Conservation (phyloP, 2,113 vertebrate genomes). For the Sinocyclocheilus anshuiensis region DNA sequence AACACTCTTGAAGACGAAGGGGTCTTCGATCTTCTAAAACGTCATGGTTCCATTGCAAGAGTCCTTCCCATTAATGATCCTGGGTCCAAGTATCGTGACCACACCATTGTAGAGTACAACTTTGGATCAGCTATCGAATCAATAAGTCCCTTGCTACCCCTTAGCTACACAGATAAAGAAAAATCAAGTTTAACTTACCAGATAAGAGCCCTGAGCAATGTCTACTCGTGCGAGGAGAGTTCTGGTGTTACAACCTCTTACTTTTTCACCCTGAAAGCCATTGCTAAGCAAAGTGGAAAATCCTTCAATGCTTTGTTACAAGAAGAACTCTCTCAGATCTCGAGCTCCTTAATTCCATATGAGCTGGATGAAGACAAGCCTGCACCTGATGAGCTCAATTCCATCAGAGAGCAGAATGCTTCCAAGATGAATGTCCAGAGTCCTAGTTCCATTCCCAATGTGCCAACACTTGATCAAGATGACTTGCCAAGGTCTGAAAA, state of each 20-base stretch:
- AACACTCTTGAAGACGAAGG: background rate
- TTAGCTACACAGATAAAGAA: background rate
- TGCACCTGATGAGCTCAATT: background rate
- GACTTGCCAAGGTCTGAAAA: background rate
- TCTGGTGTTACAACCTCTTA: background rate
- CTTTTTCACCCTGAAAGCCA: background rate
- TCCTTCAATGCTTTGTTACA: background rate
- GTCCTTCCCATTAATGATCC: background rate
- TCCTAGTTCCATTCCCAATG: too few relatives aligned
- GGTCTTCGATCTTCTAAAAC: background rate
- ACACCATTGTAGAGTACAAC: constrained; percentile 10
- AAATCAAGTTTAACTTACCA: background rate
- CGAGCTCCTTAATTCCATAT: background rate
- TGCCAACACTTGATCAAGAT: background rate
- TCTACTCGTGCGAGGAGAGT: background rate
- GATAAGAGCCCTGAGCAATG: background rate
- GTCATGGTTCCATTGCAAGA: background rate
- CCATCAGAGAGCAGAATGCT: background rate
- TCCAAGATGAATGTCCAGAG: background rate
- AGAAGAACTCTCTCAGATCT: constrained; percentile 20
- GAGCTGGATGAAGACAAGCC: background rate
- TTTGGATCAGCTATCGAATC: background rate
- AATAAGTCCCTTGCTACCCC: background rate
- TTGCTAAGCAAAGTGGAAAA: constrained; percentile 6
- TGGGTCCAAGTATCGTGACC: constrained; percentile 8